These are phyloP conservation scores for Odontesthes bonariensis DNA, from an alignment of 2,113 vertebrate genomes.

Conservation along the genomic window DNA sequence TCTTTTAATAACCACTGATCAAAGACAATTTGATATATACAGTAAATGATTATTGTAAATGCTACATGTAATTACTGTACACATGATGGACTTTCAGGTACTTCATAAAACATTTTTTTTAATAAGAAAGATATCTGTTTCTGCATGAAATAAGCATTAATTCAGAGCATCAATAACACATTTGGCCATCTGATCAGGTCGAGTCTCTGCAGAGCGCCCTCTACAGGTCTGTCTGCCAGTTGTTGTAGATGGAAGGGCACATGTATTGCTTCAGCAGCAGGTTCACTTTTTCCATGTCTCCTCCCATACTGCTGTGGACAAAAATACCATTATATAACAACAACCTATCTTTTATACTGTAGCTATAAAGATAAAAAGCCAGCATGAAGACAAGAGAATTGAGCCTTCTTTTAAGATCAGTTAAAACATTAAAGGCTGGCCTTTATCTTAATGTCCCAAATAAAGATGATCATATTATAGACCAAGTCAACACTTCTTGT, in stretches of 20 bases:
- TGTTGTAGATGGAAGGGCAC: slow-evolving; percentile 74
- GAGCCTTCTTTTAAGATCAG: too few relatives aligned
- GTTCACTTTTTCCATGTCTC: slow-evolving; percentile 75
- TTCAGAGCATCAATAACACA: slow-evolving; percentile 13
- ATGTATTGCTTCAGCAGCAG: slow-evolving; percentile 80
- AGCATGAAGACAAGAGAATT: not conserved
- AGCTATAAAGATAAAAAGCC: not conserved
- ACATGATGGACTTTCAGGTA: not conserved
- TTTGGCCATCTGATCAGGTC: slow-evolving; percentile 5
- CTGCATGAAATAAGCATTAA: slow-evolving; percentile 36
- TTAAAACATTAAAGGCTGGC: too few relatives aligned
- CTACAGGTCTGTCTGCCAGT: slow-evolving; percentile 69
- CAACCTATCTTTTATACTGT: not conserved
- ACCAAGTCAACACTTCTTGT: too few relatives aligned
- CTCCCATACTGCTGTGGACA: slow-evolving; percentile 65
- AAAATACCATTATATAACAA: not conserved
- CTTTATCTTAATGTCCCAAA: too few relatives aligned
- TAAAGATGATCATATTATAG: too few relatives aligned
- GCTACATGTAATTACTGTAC: not conserved
- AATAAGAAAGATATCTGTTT: slow-evolving; percentile 50
- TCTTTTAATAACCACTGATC: too few relatives aligned
- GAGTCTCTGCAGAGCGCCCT: not conserved
- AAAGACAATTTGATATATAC: not conserved
- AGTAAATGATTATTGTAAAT: not conserved
- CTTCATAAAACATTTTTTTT: slow-evolving; percentile 40